Percentiles rank a stretch among this genome's conserved stretches.
phyloP scores from a whole-genome alignment of 2,797 vertebrate genomes.

The Orestias chungarensis region DNA sequence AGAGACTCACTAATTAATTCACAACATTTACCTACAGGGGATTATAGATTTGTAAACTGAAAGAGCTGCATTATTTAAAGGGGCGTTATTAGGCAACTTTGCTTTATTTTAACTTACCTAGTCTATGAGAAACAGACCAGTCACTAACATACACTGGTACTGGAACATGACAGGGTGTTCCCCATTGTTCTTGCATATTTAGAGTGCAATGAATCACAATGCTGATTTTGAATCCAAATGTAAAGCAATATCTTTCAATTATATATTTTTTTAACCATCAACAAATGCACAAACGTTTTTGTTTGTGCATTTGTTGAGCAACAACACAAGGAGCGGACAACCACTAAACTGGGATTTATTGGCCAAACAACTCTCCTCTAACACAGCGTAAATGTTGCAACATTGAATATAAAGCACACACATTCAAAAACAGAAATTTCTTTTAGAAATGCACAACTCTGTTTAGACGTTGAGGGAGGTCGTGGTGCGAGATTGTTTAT shows the following conservation, averaged over 20 bases:
- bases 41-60: background rate
- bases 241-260: background rate
- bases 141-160: no score
- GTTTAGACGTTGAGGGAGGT: conserved; percentile 57
- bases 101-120: background rate
- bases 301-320: background rate
- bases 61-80: background rate
- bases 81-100: background rate
- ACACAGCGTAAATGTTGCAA: background rate
- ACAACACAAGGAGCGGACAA: background rate
- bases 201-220: background rate
- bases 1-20: background rate
- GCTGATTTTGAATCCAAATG: background rate
- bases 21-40: background rate
- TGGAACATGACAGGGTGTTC: background rate
- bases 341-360: conserved; percentile 7
- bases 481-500: conserved; percentile 48
- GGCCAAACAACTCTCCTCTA: background rate
- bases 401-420: conserved; percentile 17
- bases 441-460: conserved; percentile 26
- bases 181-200: background rate
- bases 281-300: background rate
- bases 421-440: conserved; percentile 15
- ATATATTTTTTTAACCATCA: no score
- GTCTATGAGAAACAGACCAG: background rate